These are phyloP conservation scores for Trichacis sp. DNA, from an alignment of 2,888 invertebrate species.

Conservation along the genomic window DNA sequence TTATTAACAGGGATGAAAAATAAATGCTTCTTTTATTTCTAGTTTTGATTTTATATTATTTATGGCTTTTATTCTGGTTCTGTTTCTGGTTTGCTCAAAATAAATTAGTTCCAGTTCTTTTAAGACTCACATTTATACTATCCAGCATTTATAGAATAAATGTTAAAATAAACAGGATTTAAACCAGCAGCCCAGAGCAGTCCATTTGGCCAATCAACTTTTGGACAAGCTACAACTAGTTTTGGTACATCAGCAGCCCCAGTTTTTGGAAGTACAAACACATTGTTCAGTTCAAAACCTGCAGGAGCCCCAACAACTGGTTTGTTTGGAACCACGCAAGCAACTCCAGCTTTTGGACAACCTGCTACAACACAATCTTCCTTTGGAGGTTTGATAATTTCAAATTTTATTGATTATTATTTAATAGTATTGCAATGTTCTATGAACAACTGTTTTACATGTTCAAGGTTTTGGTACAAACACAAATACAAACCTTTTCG, in stretches of 20 bases:
- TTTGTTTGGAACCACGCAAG: constrained; percentile 75
- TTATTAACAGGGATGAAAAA: no score
- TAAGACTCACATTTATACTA: no score
- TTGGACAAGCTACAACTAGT: constrained; percentile 73
- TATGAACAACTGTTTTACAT: no score
- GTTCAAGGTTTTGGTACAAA: no score
- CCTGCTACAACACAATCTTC: neutral
- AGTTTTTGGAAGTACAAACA: constrained; percentile 76
- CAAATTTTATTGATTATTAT: no score
- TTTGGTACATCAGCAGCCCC: constrained; percentile 76
- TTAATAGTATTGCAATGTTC: no score
- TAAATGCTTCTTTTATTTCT: neutral
- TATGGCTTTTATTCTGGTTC: neutral
- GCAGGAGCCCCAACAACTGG: constrained; percentile 71
- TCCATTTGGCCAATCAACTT: constrained; percentile 71
- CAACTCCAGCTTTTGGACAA: constrained; percentile 76
- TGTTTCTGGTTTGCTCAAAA: no score
- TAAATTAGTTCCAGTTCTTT: no score
- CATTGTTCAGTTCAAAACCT: constrained; percentile 72
- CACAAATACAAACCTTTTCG: constrained; percentile 65
- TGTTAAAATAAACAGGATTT: constrained; percentile 70
- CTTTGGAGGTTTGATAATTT: neutral
- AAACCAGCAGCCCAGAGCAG: constrained; percentile 70
- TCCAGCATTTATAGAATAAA: no score
- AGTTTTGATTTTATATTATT: no score